These are phyloP conservation scores for Xenopus borealis DNA, from an alignment of 2,113 vertebrate genomes.

Conservation along the genomic window DNA sequence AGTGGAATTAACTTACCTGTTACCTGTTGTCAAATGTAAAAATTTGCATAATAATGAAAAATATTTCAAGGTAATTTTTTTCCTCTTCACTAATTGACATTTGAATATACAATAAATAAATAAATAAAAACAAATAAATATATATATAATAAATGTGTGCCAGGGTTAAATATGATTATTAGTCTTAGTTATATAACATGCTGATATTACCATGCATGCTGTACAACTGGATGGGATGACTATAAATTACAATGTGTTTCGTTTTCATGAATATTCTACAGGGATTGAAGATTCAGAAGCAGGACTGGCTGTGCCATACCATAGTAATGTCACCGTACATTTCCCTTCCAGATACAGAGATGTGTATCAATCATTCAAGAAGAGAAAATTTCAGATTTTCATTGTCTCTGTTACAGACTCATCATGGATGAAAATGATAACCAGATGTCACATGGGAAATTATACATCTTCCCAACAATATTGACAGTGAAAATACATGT, in stretches of 20 bases:
- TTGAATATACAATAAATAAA: too few relatives aligned
- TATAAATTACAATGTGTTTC: neutral
- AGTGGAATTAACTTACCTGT: slow-evolving; percentile 6
- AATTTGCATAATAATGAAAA: slow-evolving; percentile 10
- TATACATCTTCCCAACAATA: slow-evolving; percentile 20
- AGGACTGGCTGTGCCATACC: neutral
- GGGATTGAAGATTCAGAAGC: neutral
- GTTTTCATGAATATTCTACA: neutral
- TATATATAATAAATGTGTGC: neutral
- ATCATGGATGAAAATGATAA: slow-evolving; percentile 25
- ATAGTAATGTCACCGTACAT: neutral
- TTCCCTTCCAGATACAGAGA: slow-evolving; percentile 6
- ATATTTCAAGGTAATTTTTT: neutral
- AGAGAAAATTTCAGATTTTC: slow-evolving; percentile 3
- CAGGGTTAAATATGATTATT: slow-evolving; percentile 8
- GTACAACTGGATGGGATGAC: neutral
- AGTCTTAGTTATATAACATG: slow-evolving; percentile 1
- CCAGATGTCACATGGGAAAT: slow-evolving; percentile 17
- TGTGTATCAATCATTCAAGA: slow-evolving; percentile 12
- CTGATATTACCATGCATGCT: neutral
- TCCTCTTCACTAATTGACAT: too few relatives aligned
- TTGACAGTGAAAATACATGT: slow-evolving; percentile 35
- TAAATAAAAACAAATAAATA: too few relatives aligned
- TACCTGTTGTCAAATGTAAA: slow-evolving; percentile 14
- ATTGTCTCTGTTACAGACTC: slow-evolving; percentile 1